phyloP scores from a whole-genome alignment of 2,113 vertebrate genomes.

The Sterna hirundo region DNA sequence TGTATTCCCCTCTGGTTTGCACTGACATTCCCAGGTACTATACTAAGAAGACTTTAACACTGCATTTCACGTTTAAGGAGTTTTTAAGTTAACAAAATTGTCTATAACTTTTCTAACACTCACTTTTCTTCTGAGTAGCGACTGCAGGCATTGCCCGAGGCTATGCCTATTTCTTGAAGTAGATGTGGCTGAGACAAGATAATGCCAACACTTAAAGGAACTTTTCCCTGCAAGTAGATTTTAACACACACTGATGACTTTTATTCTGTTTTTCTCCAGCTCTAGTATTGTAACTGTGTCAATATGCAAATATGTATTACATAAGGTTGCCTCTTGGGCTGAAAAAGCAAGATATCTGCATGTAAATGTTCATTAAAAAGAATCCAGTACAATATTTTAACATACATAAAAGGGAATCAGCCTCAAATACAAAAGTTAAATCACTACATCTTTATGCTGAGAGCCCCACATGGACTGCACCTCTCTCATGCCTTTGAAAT shows the following conservation, averaged over 20 bases:
- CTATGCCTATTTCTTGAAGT: background rate
- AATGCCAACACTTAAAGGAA: background rate
- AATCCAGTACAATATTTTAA: constrained; percentile 14
- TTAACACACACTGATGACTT: background rate
- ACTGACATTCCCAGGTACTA: background rate
- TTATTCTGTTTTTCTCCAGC: background rate
- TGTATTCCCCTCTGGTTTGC: background rate
- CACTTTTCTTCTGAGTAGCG: background rate
- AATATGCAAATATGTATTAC: constrained; percentile 57
- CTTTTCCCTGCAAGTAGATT: background rate
- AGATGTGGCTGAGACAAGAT: background rate
- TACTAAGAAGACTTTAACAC: background rate
- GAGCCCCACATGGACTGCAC: background rate
- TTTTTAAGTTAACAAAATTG: background rate
- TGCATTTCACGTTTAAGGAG: background rate
- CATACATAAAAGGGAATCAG: constrained; percentile 18
- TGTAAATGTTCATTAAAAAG: constrained; percentile 50
- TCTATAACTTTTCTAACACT: background rate
- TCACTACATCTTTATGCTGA: background rate
- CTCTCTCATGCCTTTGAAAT: constrained; percentile 5
- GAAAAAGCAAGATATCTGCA: constrained; percentile 20
- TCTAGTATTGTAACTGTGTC: constrained; percentile 43
- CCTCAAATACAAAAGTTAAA: constrained; percentile 4
- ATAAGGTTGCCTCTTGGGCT: constrained; percentile 41
- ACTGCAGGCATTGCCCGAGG: background rate